A percentile compares a stretch with the other conserved stretches of the same genome.
Conservation (phyloP, 2,888 invertebrate genomes). For the Terebella lapidaria region DNA sequence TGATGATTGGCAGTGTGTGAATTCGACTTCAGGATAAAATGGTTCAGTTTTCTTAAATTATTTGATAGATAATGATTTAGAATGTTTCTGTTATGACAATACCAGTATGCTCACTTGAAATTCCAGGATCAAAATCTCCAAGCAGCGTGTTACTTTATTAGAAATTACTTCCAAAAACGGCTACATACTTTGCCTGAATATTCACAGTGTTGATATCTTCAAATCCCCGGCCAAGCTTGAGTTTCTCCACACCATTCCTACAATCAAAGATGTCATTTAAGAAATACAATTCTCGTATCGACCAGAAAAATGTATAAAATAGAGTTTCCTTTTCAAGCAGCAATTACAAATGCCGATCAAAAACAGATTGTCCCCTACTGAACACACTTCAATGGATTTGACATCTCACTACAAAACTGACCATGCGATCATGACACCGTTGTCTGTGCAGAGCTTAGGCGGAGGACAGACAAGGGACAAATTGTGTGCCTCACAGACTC, state of each 20-base stretch:
- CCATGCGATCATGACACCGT: constrained; percentile 98
- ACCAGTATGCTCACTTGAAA: too few relatives aligned
- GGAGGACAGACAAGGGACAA: constrained; percentile 69
- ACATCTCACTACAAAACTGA: constrained; percentile 27
- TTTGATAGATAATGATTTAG: too few relatives aligned
- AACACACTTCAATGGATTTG: constrained; percentile 1
- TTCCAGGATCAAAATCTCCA: too few relatives aligned
- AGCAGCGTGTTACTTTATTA: too few relatives aligned
- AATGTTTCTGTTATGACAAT: too few relatives aligned
- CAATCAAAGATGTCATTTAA: background rate
- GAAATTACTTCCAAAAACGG: too few relatives aligned
- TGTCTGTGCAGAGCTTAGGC: constrained; percentile 85
- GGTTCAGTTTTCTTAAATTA: too few relatives aligned
- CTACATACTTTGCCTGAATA: constrained; percentile 57
- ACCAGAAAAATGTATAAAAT: too few relatives aligned
- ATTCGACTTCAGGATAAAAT: too few relatives aligned
- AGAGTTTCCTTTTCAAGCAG: too few relatives aligned
- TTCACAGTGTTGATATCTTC: constrained; percentile 62
- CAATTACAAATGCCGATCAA: background rate
- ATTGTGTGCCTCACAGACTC: constrained; percentile 64
- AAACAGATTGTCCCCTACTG: background rate
- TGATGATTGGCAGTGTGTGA: background rate
- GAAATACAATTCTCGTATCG: background rate
- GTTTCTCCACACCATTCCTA: constrained; percentile 83
- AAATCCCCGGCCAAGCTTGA: constrained; percentile 57